A percentile compares a stretch with the other conserved stretches of the same genome.
phyloP scores from a whole-genome alignment of 1,140 invertebrate genomes.

The Phenacoccus solenopsis region DNA sequence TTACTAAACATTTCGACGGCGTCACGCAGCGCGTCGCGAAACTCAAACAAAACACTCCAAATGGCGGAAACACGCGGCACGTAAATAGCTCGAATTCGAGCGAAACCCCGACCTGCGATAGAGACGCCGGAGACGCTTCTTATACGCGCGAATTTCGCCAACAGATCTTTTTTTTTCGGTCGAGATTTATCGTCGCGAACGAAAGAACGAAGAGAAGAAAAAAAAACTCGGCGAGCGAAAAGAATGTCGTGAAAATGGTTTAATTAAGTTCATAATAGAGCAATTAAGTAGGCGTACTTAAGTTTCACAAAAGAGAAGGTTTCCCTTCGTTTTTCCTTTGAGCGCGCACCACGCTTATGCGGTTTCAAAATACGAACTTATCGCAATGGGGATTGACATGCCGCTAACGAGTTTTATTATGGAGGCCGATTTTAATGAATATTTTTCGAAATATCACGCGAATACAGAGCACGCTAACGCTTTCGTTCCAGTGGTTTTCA shows the following conservation, averaged over 20 bases:
- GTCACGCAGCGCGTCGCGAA: too few species aligned
- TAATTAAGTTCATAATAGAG: conserved; percentile 15
- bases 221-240: too few species aligned
- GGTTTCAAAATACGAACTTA: conserved; percentile 18
- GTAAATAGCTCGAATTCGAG: too few species aligned
- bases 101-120: too few species aligned
- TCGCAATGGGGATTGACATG: conserved; percentile 13
- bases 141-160: neutral
- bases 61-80: too few species aligned
- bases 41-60: too few species aligned
- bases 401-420: conserved; percentile 14
- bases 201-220: neutral
- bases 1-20: too few species aligned
- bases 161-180: neutral
- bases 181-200: neutral
- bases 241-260: conserved; percentile 11
- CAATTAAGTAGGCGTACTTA: conserved; percentile 17
- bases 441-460: conserved; percentile 14
- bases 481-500: conserved; percentile 13
- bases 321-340: conserved; percentile 9
- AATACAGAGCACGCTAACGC: neutral
- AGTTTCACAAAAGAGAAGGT: conserved; percentile 14
- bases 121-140: neutral
- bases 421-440: conserved; percentile 15
- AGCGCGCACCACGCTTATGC: conserved; percentile 4